Evolutionary conservation across 2,113 vertebrate genomes (phyloP).

Genomic region (Recurvirostra avosetta): DNA sequence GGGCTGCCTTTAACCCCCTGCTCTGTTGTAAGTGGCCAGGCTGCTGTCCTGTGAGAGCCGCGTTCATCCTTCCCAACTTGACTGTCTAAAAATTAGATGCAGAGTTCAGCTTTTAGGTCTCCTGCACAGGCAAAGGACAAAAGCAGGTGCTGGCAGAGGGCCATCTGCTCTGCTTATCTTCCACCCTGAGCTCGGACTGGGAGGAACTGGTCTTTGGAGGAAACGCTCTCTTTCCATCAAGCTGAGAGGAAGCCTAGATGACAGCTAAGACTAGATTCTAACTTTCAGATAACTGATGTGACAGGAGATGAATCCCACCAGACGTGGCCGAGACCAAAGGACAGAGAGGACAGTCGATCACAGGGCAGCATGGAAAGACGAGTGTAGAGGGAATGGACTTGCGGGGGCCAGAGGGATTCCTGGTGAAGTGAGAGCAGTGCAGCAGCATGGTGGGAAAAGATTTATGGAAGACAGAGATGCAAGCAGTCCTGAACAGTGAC

Average conservation of each 20-base stretch:
- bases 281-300: not conserved
- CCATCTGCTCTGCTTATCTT: not conserved
- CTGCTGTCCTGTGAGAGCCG: not conserved
- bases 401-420: not conserved
- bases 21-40: not conserved
- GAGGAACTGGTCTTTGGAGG: not conserved
- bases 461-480: not conserved
- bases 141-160: not conserved
- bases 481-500: not conserved
- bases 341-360: not conserved
- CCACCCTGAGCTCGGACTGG: not conserved
- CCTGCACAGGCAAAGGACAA: not conserved
- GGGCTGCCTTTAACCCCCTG: not conserved
- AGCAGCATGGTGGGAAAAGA: not conserved
- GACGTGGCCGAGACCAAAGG: fast-evolving
- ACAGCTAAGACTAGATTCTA: not conserved
- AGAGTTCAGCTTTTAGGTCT: not conserved
- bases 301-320: not conserved
- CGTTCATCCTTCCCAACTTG: not conserved
- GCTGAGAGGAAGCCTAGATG: not conserved
- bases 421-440: not conserved
- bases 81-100: not conserved
- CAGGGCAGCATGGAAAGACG: fast-evolving
- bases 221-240: not conserved
- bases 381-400: not conserved